These are phyloP conservation scores for Leptogaster cylindrica DNA, from an alignment of 2,888 invertebrate genomes.

Conservation along the genomic window DNA sequence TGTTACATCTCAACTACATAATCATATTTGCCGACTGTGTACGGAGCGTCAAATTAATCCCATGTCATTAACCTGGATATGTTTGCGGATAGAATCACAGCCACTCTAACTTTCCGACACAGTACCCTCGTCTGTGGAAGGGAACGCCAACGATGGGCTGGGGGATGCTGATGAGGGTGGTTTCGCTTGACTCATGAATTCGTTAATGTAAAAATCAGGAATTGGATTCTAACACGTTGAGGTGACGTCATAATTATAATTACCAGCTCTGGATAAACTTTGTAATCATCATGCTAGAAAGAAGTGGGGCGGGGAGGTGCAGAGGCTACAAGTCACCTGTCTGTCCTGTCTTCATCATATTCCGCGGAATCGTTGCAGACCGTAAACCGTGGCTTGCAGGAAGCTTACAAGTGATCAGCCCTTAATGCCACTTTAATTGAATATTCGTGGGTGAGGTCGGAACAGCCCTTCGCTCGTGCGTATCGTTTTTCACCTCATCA, in stretches of 20 bases:
- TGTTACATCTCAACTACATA: slow-evolving; percentile 11
- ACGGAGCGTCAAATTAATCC: slow-evolving; percentile 26
- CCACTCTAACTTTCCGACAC: neutral
- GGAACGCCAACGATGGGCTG: neutral
- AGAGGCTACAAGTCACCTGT: too few relatives aligned
- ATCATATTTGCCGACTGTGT: slow-evolving; percentile 18
- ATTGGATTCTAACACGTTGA: slow-evolving; percentile 12
- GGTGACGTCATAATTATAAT: slow-evolving; percentile 16
- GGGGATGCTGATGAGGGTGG: neutral
- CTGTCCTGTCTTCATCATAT: too few relatives aligned
- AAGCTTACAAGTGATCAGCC: slow-evolving; percentile 36
- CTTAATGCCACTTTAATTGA: slow-evolving; percentile 39
- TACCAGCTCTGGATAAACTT: slow-evolving; percentile 8
- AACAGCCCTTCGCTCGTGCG: neutral
- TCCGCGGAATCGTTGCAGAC: too few relatives aligned
- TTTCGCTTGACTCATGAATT: too few relatives aligned
- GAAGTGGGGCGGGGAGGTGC: too few relatives aligned
- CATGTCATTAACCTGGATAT: slow-evolving; percentile 36
- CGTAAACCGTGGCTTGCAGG: slow-evolving; percentile 18
- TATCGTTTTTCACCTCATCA: slow-evolving; percentile 30
- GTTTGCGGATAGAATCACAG: slow-evolving; percentile 26
- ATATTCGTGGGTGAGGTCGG: slow-evolving; percentile 14
- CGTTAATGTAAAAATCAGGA: slow-evolving; percentile 8
- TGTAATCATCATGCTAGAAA: too few relatives aligned
- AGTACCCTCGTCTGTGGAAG: neutral